Base-by-base conservation (phyloP, 2,113 vertebrate genomes). In the Sitta europaea region DNA sequence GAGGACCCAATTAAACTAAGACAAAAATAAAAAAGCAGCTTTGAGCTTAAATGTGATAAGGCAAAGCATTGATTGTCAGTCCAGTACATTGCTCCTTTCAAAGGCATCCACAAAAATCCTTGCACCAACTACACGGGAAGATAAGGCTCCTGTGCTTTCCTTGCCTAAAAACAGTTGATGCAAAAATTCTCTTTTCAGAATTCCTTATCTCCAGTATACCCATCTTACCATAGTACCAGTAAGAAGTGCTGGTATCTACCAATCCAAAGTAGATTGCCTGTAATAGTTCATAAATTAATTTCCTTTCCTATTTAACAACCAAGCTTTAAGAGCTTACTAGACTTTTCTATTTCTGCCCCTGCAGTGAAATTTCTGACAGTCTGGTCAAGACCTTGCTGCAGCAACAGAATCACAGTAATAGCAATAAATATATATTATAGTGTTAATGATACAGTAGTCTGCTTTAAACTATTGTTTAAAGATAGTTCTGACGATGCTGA, bases 61-160 rank as follows among this genome's bases (percentile, higher is more conserved):
- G 53, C 10, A 71, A 86, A 88, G 47, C 21, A 43, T 18, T 66
- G 57, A 62, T 67, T 87, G 71, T 48, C n/a, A 87, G 51, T 48
- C 31, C 24, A 35, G 13, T 43, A 40, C 67, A 40, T 5, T 67
- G n/a, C 19, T 76, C 14, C 28, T 67, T 92, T 90, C 73, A 84
- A 71, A 84, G 38, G 47, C 38, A 76, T 35, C 24, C 33, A 63
- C 24, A 66, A 48, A 20, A 57, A 28, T 80, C 35, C 58, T 62
- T 48, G 22, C 17, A 40, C 2, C 23, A 15, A 22, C 57, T 62
- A 57, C 42, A 27, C 0, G 0, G 35, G 21, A 36, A 43, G 7
- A 61, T 62, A 53, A 71, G 12, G 18, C 48, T 66, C 24, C 42
- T 43, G 7, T 47, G 18, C 21, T 48, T 83, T 66, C 57, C 51